Evolutionary conservation across 2,113 vertebrate genomes (phyloP).

Genomic region (Tragulus kanchil): DNA sequence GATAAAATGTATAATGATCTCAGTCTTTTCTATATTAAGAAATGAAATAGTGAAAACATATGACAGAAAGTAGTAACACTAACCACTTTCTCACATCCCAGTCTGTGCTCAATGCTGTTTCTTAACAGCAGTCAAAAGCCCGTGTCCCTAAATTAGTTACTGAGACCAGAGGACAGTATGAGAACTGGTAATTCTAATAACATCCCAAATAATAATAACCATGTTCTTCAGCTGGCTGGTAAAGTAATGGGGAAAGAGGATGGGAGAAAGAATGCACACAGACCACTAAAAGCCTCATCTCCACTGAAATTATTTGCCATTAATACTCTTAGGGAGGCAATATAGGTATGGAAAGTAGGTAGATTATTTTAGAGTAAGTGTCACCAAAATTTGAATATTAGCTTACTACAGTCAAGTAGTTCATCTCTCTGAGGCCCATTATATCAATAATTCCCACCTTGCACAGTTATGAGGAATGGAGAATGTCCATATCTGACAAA

Average conservation of each 20-base stretch:
- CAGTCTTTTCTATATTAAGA: background rate
- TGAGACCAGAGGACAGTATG: background rate
- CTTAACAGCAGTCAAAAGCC: conserved; percentile 5
- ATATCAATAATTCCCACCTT: background rate
- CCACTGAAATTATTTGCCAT: background rate
- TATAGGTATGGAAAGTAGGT: background rate
- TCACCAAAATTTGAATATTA: background rate
- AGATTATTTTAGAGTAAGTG: background rate
- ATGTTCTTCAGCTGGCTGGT: conserved; percentile 61
- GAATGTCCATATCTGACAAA: background rate
- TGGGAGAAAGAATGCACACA: conserved; percentile 18
- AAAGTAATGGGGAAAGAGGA: conserved; percentile 34
- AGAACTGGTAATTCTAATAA: background rate
- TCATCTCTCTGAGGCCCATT: background rate
- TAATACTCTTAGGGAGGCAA: background rate
- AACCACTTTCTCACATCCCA: background rate
- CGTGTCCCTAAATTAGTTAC: background rate
- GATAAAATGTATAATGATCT: background rate
- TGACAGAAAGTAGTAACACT: background rate
- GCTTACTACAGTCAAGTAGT: background rate
- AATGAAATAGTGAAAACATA: conserved; percentile 16
- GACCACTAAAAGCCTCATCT: conserved; percentile 74
- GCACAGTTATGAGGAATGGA: background rate
- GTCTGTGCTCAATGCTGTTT: background rate
- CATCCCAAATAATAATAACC: background rate